A percentile compares a stretch with the other conserved stretches of the same genome.
Evolutionary conservation across 1,140 invertebrate species (phyloP).

Genomic region (Dendroctonus valens): DNA sequence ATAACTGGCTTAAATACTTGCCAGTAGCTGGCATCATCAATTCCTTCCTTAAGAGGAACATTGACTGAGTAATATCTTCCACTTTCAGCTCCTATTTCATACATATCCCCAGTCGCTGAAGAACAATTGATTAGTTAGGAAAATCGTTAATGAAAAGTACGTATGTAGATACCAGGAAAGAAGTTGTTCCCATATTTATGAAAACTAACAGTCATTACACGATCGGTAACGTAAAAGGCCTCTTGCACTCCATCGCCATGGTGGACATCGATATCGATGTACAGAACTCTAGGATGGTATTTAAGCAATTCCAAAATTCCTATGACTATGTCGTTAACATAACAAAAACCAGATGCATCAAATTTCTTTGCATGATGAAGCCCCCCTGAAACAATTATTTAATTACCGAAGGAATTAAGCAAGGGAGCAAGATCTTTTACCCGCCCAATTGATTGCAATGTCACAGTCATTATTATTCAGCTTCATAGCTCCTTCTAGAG

Average conservation of each 20-base stretch:
- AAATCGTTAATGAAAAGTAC: background rate
- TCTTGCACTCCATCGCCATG: conserved; percentile 99
- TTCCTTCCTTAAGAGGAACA: conserved; percentile 95
- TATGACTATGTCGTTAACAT: conserved; percentile 98
- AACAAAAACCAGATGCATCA: conserved; percentile 95
- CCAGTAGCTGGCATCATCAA: conserved; percentile 91
- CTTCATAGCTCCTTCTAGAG: conserved; percentile 91
- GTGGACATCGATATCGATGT: conserved; percentile 99
- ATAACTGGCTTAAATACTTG: conserved; percentile 95
- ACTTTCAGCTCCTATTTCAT: conserved; percentile 90
- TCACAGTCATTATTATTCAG: conserved; percentile 92
- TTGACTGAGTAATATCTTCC: conserved; percentile 96
- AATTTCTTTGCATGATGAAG: conserved; percentile 99
- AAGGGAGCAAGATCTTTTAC: conserved; percentile 61
- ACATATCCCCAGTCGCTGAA: conserved; percentile 94
- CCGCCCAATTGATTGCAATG: conserved; percentile 99
- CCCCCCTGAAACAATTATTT: conserved; percentile 66
- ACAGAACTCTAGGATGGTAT: conserved; percentile 92
- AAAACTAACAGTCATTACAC: conserved; percentile 99
- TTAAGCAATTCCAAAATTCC: conserved; percentile 95
- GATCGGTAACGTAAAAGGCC: conserved; percentile 97
- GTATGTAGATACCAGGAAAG: conserved; percentile 66
- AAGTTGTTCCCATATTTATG: conserved; percentile 99
- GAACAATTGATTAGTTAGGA: background rate
- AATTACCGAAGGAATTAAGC: background rate